Percentiles rank a stretch among this genome's conserved stretches.
Evolutionary conservation across 1,140 invertebrate species (phyloP).

Genomic region (Drosophila gunungcola): DNA sequence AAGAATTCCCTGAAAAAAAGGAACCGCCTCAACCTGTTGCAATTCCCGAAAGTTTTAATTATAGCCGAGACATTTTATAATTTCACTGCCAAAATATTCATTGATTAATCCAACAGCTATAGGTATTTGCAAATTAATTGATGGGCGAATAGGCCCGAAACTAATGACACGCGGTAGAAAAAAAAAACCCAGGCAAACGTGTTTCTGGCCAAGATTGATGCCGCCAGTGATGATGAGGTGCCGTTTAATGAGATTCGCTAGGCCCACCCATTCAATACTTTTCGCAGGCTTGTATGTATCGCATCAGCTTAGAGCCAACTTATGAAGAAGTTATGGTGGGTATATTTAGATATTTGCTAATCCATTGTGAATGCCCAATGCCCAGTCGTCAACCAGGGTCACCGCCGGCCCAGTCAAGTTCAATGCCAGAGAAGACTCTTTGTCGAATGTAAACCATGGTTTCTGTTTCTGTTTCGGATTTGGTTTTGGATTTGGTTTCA

Average conservation of each 20-base stretch:
- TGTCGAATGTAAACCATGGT: slow-evolving; percentile 25
- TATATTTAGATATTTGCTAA: slow-evolving; percentile 45
- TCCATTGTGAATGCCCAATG: slow-evolving; percentile 15
- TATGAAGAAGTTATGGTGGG: slow-evolving; percentile 1
- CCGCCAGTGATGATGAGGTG: slow-evolving; percentile 40
- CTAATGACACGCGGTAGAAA: slow-evolving; percentile 3
- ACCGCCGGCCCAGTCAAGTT: slow-evolving; percentile 62
- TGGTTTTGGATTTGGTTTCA: background rate
- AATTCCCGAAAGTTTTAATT: background rate
- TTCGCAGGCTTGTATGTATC: slow-evolving; percentile 9
- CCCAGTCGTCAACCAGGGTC: slow-evolving; percentile 6
- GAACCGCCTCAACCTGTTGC: background rate
- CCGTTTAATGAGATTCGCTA: slow-evolving; percentile 68
- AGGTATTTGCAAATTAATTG: slow-evolving; percentile 69
- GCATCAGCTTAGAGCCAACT: background rate
- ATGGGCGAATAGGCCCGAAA: slow-evolving; percentile 39
- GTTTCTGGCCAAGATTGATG: slow-evolving; percentile 37
- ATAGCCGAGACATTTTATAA: background rate
- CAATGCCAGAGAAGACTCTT: slow-evolving; percentile 56
- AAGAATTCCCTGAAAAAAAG: too few species aligned
- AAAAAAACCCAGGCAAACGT: slow-evolving; percentile 41
- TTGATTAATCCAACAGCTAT: slow-evolving; percentile 44
- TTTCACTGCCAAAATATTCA: background rate
- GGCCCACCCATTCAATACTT: slow-evolving; percentile 41
- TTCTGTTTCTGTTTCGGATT: background rate